Evolutionary conservation across 2,113 vertebrate species (phyloP), one percentile per base, ranked within the genome.

Genomic region (Cygnus buccinator): DNA sequence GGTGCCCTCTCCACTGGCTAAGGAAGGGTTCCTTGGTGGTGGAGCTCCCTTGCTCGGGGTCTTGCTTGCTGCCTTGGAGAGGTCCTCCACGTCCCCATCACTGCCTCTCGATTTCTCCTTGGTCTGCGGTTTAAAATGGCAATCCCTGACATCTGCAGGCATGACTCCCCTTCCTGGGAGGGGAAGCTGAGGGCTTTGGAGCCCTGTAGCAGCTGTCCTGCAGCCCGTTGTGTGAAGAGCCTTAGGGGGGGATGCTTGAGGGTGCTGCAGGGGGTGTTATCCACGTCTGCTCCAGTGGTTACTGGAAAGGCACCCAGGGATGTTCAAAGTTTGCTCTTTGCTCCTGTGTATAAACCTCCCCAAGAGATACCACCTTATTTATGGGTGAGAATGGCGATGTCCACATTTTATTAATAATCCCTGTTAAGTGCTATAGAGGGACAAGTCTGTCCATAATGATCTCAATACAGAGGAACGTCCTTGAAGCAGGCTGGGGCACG

Each of bases 141-240:
- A n/a, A 0, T 17, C 28, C 22, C 74, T 73, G 81, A 43, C 59
- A 52, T 10, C 14, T 58, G 22, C 67, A 52, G 4, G 37, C 19
- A 44, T 0, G 2, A 16, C 8, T 52, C 73, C 19, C 44, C 58
- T 67, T 54, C 54, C 3, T 4, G n/a, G 44, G 63, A n/a, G 41
- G 28, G 59, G 59, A 52, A 79, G 33, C 14, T 43, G 28, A 39
- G 22, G 44, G 57, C 28, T 82, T 21, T 58, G 33, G 71, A 65
- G 33, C n/a, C 65, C 50, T 6, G 9, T 6, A 41, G 61, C 20
- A 57, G 14, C 22, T 29, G 19, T 13, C 26, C 35, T 58, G 55
- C 17, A 55, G 39, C n/a, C 29, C 0, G 0, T 41, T 33, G 39
- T 13, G 20, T 0, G 4, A 28, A 9, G 10, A 67, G 22, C 35